These are phyloP conservation scores for Coryphaenoides rupestris DNA, from an alignment of 2,113 vertebrate genomes.

Conservation along the genomic window DNA sequence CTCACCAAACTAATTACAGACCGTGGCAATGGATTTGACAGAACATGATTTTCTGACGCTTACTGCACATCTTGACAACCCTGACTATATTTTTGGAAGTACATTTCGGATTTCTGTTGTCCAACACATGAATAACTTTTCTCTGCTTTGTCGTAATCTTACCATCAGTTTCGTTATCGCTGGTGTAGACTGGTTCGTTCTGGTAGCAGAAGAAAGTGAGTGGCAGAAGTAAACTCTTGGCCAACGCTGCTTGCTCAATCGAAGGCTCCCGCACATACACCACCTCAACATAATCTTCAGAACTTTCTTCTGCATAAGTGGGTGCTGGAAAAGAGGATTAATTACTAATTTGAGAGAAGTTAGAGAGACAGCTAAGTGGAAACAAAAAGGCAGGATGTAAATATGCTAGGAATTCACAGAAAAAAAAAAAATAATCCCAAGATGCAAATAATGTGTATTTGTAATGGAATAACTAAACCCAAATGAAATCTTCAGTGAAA, in stretches of 20 bases:
- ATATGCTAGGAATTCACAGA: no score
- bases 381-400: no score
- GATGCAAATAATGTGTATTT: background rate
- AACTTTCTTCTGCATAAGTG: slow-evolving; percentile 20
- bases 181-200: slow-evolving; percentile 85
- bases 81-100: no score
- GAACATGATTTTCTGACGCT: no score
- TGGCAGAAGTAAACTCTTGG: slow-evolving; percentile 82
- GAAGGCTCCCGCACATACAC: slow-evolving; percentile 86
- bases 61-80: background rate
- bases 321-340: slow-evolving; percentile 44
- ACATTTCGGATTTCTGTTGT: no score
- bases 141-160: slow-evolving; percentile 40
- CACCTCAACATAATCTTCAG: slow-evolving; percentile 71
- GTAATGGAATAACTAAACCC: background rate
- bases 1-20: no score
- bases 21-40: no score
- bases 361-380: background rate
- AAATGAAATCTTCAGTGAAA: background rate
- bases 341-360: slow-evolving; percentile 2
- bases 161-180: slow-evolving; percentile 86
- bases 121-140: no score
- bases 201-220: slow-evolving; percentile 95
- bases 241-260: slow-evolving; percentile 81
- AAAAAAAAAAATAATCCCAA: no score